Evolutionary conservation across 1,140 invertebrate genomes (phyloP).

Genomic region (Drosophila carrolli): DNA sequence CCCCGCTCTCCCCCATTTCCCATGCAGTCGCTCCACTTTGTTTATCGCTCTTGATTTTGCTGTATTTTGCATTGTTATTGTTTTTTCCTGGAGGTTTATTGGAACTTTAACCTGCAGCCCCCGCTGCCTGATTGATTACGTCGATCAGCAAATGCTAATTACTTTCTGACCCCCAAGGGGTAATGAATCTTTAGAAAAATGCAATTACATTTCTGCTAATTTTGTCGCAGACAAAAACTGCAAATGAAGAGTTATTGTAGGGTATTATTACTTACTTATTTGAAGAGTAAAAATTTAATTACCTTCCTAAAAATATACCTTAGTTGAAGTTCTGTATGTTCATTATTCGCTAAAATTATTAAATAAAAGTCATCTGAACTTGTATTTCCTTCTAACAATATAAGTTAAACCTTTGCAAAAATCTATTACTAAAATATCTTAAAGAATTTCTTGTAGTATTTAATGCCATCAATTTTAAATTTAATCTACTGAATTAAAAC

Average conservation of each 20-base stretch:
- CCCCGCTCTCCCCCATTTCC: neutral
- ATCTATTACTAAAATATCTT: too few species aligned
- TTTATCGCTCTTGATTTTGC: slow-evolving; percentile 65
- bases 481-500: too few species aligned
- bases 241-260: slow-evolving; percentile 1
- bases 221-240: slow-evolving; percentile 7
- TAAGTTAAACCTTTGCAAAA: too few species aligned
- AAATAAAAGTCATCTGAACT: too few species aligned
- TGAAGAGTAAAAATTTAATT: neutral
- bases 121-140: slow-evolving; percentile 39
- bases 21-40: slow-evolving; percentile 41
- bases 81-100: too few species aligned
- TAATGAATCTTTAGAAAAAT: slow-evolving; percentile 12
- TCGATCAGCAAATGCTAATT: slow-evolving; percentile 81
- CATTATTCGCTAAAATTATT: too few species aligned
- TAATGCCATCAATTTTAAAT: too few species aligned
- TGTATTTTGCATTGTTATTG: slow-evolving; percentile 29
- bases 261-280: neutral
- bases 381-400: too few species aligned
- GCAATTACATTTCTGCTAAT: slow-evolving; percentile 53
- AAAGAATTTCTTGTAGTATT: too few species aligned
- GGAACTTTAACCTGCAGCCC: slow-evolving; percentile 41
- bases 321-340: too few species aligned
- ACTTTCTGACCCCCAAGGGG: slow-evolving; percentile 34
- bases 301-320: too few species aligned